Evolutionary conservation across 2,888 invertebrate species (phyloP), one percentile per base, ranked within the genome.

Genomic region (Thelaira solivaga): DNA sequence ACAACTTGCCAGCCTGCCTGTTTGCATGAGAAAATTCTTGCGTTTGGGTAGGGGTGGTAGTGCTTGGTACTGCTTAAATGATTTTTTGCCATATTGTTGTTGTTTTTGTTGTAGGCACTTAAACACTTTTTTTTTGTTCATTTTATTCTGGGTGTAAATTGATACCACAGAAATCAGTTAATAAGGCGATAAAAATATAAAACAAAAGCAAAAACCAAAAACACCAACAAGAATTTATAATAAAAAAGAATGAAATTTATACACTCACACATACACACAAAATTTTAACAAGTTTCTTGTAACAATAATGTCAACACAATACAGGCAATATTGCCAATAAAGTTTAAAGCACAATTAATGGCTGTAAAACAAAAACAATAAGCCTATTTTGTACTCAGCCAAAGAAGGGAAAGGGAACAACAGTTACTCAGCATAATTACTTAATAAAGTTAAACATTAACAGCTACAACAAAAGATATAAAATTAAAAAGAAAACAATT

Each of bases 131-230:
- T 72, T 68, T 77, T 76, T 78, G 29, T 67, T 62, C 47, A 59
- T 64, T 73, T 65, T 57, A 68, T 65, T 59, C 74, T 77, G 77
- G 65, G 53, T 79, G 73, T 84, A 86, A 86, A 86, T 86, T 86
- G 87, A 86, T 86, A 86, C 86, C 86, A 69, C 86, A 84, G 82
- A 86, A 86, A 86, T 85, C 85, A 86, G 86, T 86, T 86, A 86
- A 86, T 86, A 86, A 86, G 85, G 84, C 86, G 83, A 86, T 86
- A 72, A 72, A 72, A 72, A 72, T 72, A 64, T 72, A 72, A 47
- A 72, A 72, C 55, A 72, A 72, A 64, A 72, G 49, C 64, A 57
- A 29, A 29, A 34, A 22, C 43, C 18, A 36, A 45, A 34, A 24
- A n/a, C n/a, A n/a, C n/a, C n/a, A n/a, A n/a, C n/a, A n/a, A n/a